Evolutionary conservation across 2,113 vertebrate genomes (phyloP).

Genomic region (Climacteris rufus): DNA sequence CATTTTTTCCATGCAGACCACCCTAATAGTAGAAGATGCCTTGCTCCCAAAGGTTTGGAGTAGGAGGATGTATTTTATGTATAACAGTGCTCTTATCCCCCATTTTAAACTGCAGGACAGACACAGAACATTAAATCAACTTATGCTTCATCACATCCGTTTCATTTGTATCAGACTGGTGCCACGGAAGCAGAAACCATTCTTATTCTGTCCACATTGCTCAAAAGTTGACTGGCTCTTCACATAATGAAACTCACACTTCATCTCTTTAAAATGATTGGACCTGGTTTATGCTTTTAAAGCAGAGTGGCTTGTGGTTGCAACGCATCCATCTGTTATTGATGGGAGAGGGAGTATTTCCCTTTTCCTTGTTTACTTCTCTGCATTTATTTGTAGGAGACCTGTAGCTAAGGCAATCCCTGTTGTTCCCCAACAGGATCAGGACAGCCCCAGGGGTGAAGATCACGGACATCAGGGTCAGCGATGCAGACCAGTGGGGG

Average conservation of each 20-base stretch:
- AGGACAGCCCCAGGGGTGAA: constrained; percentile 86
- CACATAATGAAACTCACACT: neutral
- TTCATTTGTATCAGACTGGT: neutral
- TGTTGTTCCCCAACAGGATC: constrained; percentile 72
- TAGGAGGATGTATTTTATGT: neutral
- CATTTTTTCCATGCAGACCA: neutral
- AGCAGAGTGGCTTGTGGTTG: neutral
- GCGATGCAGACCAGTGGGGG: constrained; percentile 85
- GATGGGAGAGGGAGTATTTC: neutral
- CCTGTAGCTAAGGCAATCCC: neutral
- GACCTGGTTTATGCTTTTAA: neutral
- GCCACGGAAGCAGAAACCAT: neutral
- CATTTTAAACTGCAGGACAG: neutral
- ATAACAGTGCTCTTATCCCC: neutral
- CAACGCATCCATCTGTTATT: neutral
- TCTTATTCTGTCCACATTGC: neutral
- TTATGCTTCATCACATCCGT: neutral
- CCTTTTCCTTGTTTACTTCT: neutral
- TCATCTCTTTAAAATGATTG: neutral
- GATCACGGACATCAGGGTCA: constrained; percentile 83
- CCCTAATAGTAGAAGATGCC: neutral
- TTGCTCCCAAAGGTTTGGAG: neutral
- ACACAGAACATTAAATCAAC: neutral
- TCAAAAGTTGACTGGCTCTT: neutral
- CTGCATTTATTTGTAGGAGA: neutral